Evolutionary conservation across 2,888 invertebrate species (phyloP).

Genomic region (Ephialtes manifestator): DNA sequence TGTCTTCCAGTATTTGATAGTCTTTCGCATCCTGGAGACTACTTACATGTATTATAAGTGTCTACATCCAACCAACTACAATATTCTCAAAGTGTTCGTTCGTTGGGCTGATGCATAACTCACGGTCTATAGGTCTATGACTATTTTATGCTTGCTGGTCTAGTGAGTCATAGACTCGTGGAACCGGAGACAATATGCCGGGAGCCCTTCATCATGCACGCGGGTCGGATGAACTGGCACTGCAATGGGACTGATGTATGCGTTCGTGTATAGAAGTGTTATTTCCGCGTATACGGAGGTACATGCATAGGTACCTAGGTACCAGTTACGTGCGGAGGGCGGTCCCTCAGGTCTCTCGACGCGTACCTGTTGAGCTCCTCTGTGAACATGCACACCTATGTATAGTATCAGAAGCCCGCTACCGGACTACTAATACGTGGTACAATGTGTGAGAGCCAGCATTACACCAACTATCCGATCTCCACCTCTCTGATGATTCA

Average conservation of each 20-base stretch:
- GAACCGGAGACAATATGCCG: constrained; percentile 78
- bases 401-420: background rate
- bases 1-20: background rate
- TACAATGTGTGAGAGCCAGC: constrained; percentile 18
- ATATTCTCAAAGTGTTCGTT: background rate
- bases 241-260: constrained; percentile 62
- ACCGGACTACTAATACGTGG: constrained; percentile 23
- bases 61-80: background rate
- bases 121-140: constrained; percentile 76
- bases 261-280: constrained; percentile 70
- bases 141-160: constrained; percentile 80
- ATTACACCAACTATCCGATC: constrained; percentile 41
- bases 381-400: constrained; percentile 23
- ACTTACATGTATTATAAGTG: background rate
- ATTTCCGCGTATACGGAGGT: constrained; percentile 55
- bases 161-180: constrained; percentile 81
- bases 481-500: constrained; percentile 81
- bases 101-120: constrained; percentile 73
- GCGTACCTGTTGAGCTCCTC: constrained; percentile 71
- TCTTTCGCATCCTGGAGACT: background rate
- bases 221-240: constrained; percentile 31
- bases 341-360: constrained; percentile 54
- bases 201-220: constrained; percentile 82
- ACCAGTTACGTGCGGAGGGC: constrained; percentile 54
- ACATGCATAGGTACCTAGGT: constrained; percentile 51